Conservation (phyloP, 2,888 invertebrate genomes). For the Drosophila lacicola region DNA sequence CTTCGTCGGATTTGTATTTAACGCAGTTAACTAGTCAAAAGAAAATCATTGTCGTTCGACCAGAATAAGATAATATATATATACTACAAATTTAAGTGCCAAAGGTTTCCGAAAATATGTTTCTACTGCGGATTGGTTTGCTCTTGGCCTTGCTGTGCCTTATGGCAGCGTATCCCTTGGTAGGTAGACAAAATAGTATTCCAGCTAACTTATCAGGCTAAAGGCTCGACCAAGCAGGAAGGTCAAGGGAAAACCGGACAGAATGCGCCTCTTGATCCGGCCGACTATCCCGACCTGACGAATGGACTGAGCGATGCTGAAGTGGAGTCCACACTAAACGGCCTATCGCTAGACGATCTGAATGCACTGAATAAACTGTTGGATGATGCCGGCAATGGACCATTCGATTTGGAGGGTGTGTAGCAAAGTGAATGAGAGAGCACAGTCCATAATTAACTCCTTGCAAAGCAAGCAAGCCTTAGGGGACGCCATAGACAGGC, state of each 20-base stretch:
- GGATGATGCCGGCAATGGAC: constrained; percentile 56
- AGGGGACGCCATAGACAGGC: constrained; percentile 33
- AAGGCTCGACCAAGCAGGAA: constrained; percentile 6
- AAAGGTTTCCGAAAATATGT: constrained; percentile 42
- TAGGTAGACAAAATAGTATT: constrained; percentile 8
- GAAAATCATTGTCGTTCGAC: constrained; percentile 9
- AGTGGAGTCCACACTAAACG: constrained; percentile 76
- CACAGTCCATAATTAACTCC: constrained; percentile 10
- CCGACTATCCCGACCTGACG: constrained; percentile 66
- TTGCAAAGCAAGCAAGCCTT: constrained; percentile 60
- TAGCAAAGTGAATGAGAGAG: neutral
- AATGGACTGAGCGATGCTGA: constrained; percentile 75
- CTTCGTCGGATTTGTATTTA: neutral
- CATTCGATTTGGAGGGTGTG: constrained; percentile 45
- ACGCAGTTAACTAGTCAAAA: constrained; percentile 11
- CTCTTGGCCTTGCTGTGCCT: constrained; percentile 19
- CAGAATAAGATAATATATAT: constrained; percentile 9
- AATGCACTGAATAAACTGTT: constrained; percentile 72
- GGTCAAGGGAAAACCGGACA: constrained; percentile 10
- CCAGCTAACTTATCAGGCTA: neutral
- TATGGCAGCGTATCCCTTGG: constrained; percentile 45
- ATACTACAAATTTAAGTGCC: constrained; percentile 37
- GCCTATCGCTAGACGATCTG: constrained; percentile 77
- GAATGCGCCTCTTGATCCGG: constrained; percentile 9
- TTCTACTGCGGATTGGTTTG: constrained; percentile 29